Evolutionary conservation across 2,113 vertebrate genomes (phyloP).

Genomic region (Semicossyphus pulcher): DNA sequence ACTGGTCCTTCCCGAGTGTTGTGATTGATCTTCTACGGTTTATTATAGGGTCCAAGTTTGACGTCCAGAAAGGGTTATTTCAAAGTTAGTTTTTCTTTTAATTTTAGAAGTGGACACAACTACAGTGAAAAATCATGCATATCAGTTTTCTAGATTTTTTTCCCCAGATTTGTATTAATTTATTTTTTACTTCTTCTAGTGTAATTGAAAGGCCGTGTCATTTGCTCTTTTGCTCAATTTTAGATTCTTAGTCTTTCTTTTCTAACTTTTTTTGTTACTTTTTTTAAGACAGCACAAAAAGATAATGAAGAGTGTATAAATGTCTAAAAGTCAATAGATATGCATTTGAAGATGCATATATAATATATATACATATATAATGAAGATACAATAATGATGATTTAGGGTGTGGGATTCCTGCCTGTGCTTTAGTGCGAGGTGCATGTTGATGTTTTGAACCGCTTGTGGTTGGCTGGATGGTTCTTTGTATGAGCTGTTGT

Average conservation of each 20-base stretch:
- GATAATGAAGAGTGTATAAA: constrained; percentile 39
- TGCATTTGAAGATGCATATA: constrained; percentile 50
- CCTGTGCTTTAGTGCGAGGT: constrained; percentile 48
- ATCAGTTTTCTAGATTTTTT: constrained; percentile 17
- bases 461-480: constrained; percentile 29
- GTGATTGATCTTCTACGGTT: constrained; percentile 22
- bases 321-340: constrained; percentile 39
- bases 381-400: background rate
- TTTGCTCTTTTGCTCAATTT: background rate
- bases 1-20: constrained; percentile 22
- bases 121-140: constrained; percentile 4
- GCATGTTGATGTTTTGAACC: constrained; percentile 52
- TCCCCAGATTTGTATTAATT: background rate
- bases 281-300: constrained; percentile 28
- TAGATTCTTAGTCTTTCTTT: background rate
- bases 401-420: constrained; percentile 29
- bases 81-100: background rate
- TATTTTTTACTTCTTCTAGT: background rate
- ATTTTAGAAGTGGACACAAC: constrained; percentile 9
- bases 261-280: background rate
- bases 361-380: constrained; percentile 11
- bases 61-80: constrained; percentile 7
- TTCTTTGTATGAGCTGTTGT: constrained; percentile 41
- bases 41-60: constrained; percentile 10
- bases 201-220: background rate